A percentile compares a stretch with the other conserved stretches of the same genome.
Conservation (phyloP, 1,140 invertebrate genomes). For the Drosophila yakuba region DNA sequence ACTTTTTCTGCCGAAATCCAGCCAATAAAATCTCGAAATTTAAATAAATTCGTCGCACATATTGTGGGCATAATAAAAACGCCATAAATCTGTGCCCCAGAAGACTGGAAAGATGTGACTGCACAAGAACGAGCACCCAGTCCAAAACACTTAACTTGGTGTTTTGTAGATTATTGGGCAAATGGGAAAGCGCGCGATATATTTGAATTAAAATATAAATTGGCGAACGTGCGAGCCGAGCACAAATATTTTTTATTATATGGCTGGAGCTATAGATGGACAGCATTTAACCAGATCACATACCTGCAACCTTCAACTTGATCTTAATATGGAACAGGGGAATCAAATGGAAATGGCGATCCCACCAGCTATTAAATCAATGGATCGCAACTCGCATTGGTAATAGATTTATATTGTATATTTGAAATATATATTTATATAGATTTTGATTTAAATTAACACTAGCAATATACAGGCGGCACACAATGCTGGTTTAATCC, state of each 20-base stretch:
- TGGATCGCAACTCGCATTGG: neutral
- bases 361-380: neutral
- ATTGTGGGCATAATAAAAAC: slow-evolving; percentile 53
- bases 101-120: slow-evolving; percentile 40
- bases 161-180: slow-evolving; percentile 14
- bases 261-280: neutral
- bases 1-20: neutral
- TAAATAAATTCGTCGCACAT: slow-evolving; percentile 65
- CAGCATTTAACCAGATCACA: slow-evolving; percentile 9
- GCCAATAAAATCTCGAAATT: slow-evolving; percentile 16
- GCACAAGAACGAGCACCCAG: slow-evolving; percentile 16
- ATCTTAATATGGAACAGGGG: slow-evolving; percentile 6
- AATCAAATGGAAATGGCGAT: neutral
- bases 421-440: slow-evolving; percentile 69
- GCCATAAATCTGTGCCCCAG: slow-evolving; percentile 56
- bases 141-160: slow-evolving; percentile 34
- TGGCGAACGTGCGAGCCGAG: slow-evolving; percentile 10
- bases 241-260: slow-evolving; percentile 11
- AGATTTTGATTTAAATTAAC: slow-evolving; percentile 80
- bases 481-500: slow-evolving; percentile 47
- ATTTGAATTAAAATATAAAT: slow-evolving; percentile 33
- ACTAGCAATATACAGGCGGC: slow-evolving; percentile 77
- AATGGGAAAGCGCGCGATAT: slow-evolving; percentile 15
- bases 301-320: slow-evolving; percentile 9
- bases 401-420: slow-evolving; percentile 65